Conservation (phyloP, 2,797 vertebrate species). For the Parambassis ranga region DNA sequence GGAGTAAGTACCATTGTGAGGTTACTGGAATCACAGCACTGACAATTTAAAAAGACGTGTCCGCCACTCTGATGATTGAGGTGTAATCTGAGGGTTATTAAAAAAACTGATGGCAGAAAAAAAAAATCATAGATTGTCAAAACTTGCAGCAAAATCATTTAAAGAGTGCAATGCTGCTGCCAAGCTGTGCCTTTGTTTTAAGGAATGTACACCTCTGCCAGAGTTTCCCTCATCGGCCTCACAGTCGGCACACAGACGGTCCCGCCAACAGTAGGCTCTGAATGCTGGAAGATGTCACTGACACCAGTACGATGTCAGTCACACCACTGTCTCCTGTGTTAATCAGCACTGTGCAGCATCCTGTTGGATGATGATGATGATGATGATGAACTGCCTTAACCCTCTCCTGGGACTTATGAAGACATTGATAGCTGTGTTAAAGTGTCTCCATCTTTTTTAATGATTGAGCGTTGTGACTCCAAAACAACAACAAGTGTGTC, state of each 20-base stretch:
- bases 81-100: constrained; percentile 30
- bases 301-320: constrained; percentile 53
- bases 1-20: constrained; percentile 21
- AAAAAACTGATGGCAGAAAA: constrained; percentile 20
- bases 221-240: constrained; percentile 38
- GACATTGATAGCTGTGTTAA: constrained; percentile 21
- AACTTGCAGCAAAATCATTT: constrained; percentile 72
- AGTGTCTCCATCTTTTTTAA: constrained; percentile 60
- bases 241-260: constrained; percentile 33
- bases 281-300: constrained; percentile 50
- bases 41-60: constrained; percentile 40
- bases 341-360: constrained; percentile 37
- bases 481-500: constrained; percentile 81
- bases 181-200: constrained; percentile 83
- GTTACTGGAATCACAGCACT: constrained; percentile 32
- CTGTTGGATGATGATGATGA: constrained; percentile 21
- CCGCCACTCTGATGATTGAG: constrained; percentile 41
- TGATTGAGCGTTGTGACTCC: constrained; percentile 85
- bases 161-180: constrained; percentile 75
- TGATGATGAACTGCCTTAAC: constrained; percentile 64
- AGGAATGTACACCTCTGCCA: constrained; percentile 63
- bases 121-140: constrained; percentile 47
- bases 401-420: constrained; percentile 25
- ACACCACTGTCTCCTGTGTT: constrained; percentile 24
- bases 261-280: constrained; percentile 21